phyloP scores from a whole-genome alignment of 1,140 invertebrate species.

The Listronotus bonariensis region DNA sequence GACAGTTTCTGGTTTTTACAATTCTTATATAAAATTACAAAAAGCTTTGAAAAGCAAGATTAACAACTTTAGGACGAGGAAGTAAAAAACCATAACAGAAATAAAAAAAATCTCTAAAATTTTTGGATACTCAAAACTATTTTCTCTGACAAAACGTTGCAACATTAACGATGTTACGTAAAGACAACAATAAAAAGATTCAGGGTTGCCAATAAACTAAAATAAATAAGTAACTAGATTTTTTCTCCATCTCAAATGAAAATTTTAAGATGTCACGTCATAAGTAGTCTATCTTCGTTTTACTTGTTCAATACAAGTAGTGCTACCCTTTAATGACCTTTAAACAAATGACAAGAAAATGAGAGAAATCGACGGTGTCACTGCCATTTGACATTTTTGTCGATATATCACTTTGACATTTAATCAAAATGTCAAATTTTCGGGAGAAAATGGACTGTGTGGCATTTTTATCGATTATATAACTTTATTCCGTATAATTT shows the following conservation, averaged over 20 bases:
- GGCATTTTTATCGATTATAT: conserved; percentile 35
- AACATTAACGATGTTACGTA: too few relatives aligned
- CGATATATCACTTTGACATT: conserved; percentile 41
- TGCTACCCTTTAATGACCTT: conserved; percentile 20
- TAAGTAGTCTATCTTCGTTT: conserved; percentile 4
- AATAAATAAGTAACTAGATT: too few relatives aligned
- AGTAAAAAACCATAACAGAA: too few relatives aligned
- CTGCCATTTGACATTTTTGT: conserved; percentile 44
- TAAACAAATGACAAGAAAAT: conserved; percentile 28
- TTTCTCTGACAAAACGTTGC: too few relatives aligned
- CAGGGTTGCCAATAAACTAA: too few relatives aligned
- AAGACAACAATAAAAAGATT: too few relatives aligned
- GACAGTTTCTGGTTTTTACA: not conserved
- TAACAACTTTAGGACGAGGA: too few relatives aligned
- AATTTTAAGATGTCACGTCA: not conserved
- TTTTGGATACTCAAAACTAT: too few relatives aligned
- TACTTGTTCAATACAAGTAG: not conserved
- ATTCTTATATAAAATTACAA: not conserved
- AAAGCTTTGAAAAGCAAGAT: not conserved
- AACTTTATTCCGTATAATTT: conserved; percentile 5
- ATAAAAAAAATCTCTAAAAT: too few relatives aligned
- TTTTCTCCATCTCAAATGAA: too few relatives aligned
- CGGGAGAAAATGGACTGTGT: conserved; percentile 23
- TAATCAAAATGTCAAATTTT: conserved; percentile 43
- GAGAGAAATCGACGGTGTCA: conserved; percentile 16